Evolutionary conservation across 2,888 invertebrate species (phyloP), one percentile per base, ranked within the genome.

Genomic region (Erebia aethiops): DNA sequence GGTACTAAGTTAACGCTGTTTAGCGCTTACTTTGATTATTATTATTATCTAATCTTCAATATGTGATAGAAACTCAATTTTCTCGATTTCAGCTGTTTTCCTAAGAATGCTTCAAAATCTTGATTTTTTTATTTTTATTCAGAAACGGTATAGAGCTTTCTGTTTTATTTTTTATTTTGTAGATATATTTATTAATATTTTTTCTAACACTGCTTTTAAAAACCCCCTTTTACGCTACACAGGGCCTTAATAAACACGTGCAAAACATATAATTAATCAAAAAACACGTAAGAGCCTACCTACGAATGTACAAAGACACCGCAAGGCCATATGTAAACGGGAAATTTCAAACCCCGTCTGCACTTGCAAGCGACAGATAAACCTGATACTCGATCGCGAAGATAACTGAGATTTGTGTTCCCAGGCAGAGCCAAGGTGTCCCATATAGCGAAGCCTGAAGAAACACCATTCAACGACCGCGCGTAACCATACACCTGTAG

Each of bases 381-480:
- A 76, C 74, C 69, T 71, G 74, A 75, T 75, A 74, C 71, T 71
- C 64, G 75, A 73, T 75, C 70, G 71, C 70, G 66, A 61, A 74
- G 72, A 74, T 76, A 73, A 67, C 69, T 63, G 68, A 72, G 65
- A 72, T 72, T 70, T 74, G 74, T 72, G 69, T 72, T 67, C 49
- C 21, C 72, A 66, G 62, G 72, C 67, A 73, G 64, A 68, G 64
- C 70, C 57, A 70, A 72, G 69, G 68, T 74, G 79, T 77, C 75
- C 79, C 71, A 78, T 77, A 78, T 77, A 74, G 74, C 75, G 87
- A 88, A 89, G 86, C 86, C 89, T 86, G 80, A 16, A 54, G 51
- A 86, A 83, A 84, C 84, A 81, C 82, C 86, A 88, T 86, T 86
- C 84, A 83, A 87, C 90, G 87, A 84, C 90, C 88, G 84, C 87